Evolutionary conservation across 2,888 invertebrate species (phyloP), one percentile per base, ranked within the genome.

Genomic region (Drosophila koepferae): DNA sequence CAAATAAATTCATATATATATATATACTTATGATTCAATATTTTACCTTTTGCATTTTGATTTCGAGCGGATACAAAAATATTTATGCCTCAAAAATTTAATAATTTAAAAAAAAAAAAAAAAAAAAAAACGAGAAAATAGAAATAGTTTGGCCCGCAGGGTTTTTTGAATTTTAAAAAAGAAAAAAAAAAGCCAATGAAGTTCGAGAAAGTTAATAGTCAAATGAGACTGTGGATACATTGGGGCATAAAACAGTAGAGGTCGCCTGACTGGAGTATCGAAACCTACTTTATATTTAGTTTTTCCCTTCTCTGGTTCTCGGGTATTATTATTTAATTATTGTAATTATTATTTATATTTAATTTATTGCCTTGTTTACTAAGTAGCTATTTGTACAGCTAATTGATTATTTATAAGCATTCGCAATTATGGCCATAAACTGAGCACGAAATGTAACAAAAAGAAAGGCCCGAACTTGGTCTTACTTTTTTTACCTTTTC

Each of bases 391-490:
- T 54, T 38, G 14, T 9, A 9, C 2, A 38, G 18, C 9, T 38
- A 54, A 54, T 54, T 38, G 38, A 54, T 54, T 54, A 54, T 36
- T 20, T 54, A 38, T 36, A 23, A 38, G 20, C 38, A 54, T 16
- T 38, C 23, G 20, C 53, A 16, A 38, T 23, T 53, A 16, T 36
- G 53, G 20, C 34, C 18, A 38, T 53, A 3, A 20, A 23, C 53
- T 38, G 38, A 16, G 16, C 36, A 36, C 53, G 53, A 53, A 53
- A 36, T 3, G 16, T 20, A 38, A 8, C 51, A 1, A 8, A 18
- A 8, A 34, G 34, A 10, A 12, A 10, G 12, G 49, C 51, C 3
- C 14, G 2, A 51, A 36, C 1, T 14, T 8, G 34, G 12, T 20
- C n/a, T 14, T 28, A 6, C 28, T 5, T 28, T 28, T 12, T 3